A percentile compares a stretch with the other conserved stretches of the same genome.
Conservation (phyloP, 1,140 invertebrate genomes). For the Ladona fulva region DNA sequence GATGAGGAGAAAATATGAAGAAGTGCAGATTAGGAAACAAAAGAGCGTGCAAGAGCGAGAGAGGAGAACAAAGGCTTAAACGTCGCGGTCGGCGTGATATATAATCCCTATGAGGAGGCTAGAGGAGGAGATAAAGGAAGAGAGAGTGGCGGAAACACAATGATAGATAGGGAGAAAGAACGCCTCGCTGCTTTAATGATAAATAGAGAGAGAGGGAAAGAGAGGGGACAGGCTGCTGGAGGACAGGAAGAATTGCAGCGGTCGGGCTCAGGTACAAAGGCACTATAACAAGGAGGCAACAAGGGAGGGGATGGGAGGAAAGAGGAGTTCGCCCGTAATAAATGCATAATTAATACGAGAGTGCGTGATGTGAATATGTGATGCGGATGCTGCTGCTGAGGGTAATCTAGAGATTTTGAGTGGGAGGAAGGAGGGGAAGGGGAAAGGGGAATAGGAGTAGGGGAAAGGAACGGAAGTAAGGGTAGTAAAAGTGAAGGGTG, state of each 20-base stretch:
- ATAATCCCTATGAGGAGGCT: background rate
- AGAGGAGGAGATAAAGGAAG: background rate
- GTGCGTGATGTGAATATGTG: conserved; percentile 4
- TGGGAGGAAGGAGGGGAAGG: background rate
- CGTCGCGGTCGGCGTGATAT: too few relatives aligned
- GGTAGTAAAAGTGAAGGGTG: too few relatives aligned
- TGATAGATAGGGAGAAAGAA: background rate
- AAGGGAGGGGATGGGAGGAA: background rate
- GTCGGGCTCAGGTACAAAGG: too few relatives aligned
- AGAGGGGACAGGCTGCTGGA: background rate
- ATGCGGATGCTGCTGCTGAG: background rate
- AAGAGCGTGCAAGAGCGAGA: background rate
- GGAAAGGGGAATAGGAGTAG: too few relatives aligned
- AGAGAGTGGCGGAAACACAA: background rate
- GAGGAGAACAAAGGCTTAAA: background rate
- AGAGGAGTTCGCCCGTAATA: background rate
- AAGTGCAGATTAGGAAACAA: too few relatives aligned
- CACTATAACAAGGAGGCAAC: background rate
- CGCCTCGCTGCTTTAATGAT: background rate
- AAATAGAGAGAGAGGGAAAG: background rate
- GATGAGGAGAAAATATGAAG: too few relatives aligned
- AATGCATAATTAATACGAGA: background rate
- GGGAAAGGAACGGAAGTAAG: too few relatives aligned
- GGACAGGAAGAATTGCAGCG: too few relatives aligned
- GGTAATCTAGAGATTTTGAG: background rate